These are phyloP conservation scores for Planococcus citri DNA, from an alignment of 1,140 invertebrate genomes.

Conservation along the genomic window DNA sequence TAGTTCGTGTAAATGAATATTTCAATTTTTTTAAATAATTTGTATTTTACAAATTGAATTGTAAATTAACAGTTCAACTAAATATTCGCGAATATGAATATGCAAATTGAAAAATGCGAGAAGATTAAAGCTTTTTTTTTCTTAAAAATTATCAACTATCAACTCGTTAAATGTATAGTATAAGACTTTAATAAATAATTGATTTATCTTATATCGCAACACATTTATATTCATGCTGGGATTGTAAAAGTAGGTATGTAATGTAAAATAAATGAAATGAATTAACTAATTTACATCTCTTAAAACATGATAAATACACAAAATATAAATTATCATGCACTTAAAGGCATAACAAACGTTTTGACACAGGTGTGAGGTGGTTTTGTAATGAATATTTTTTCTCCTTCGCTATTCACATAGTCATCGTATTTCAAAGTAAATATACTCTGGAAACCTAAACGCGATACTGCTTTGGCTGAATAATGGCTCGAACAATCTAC, in stretches of 20 bases:
- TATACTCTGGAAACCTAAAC: slow-evolving; percentile 49
- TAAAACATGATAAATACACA: not conserved
- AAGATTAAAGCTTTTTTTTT: too few species aligned
- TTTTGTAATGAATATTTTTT: slow-evolving; percentile 43
- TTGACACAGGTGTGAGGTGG: slow-evolving; percentile 38
- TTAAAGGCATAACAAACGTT: slow-evolving; percentile 27
- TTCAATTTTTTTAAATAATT: too few species aligned
- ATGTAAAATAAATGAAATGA: not conserved
- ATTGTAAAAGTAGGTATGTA: not conserved
- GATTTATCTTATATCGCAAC: too few species aligned
- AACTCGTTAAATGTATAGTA: too few species aligned
- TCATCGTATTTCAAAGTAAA: slow-evolving; percentile 49
- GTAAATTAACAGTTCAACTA: too few species aligned
- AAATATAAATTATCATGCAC: slow-evolving; percentile 1
- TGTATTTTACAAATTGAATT: too few species aligned
- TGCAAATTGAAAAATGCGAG: too few species aligned
- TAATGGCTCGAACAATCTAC: slow-evolving; percentile 54
- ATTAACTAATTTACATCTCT: not conserved
- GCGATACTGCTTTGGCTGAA: slow-evolving; percentile 52
- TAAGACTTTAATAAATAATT: too few species aligned
- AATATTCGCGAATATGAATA: too few species aligned
- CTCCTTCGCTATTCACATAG: slow-evolving; percentile 42
- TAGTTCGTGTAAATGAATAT: too few species aligned
- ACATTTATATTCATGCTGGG: too few species aligned
- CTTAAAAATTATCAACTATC: too few species aligned